Evolutionary conservation across 2,888 invertebrate genomes (phyloP).

Genomic region (Caenorhabditis sp.): DNA sequence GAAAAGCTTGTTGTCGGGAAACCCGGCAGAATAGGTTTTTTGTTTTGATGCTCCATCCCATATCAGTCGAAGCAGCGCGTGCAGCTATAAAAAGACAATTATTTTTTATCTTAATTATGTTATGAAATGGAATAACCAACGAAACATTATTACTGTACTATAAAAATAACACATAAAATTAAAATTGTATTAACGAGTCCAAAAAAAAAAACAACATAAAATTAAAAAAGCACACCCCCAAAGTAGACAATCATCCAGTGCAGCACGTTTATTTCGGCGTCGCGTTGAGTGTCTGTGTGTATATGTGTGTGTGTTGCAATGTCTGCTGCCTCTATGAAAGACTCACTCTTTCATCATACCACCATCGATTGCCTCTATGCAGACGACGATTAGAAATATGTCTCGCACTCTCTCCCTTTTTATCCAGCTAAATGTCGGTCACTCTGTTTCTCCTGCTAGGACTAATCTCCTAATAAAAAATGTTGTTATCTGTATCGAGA

Average conservation of each 20-base stretch:
- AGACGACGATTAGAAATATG: conserved; percentile 2
- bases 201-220: conserved; percentile 3
- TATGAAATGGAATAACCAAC: no score
- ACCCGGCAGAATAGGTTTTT: conserved; percentile 42
- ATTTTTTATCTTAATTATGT: no score
- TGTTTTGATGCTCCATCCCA: conserved; percentile 48
- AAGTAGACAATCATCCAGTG: neutral
- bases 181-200: neutral
- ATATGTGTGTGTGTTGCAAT: neutral
- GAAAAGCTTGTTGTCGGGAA: conserved; percentile 30
- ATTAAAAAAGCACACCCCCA: conserved; percentile 9
- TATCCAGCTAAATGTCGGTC: neutral
- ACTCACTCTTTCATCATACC: neutral
- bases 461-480: no score
- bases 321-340: neutral
- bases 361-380: conserved; percentile 5
- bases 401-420: conserved; percentile 16
- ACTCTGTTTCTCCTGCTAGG: neutral
- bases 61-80: conserved; percentile 18
- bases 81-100: neutral
- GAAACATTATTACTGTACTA: neutral
- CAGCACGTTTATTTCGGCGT: conserved; percentile 14
- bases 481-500: no score
- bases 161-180: neutral
- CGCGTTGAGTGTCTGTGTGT: conserved; percentile 12